phyloP scores from a whole-genome alignment of 2,888 invertebrate species.

The Phaedon cochleariae region DNA sequence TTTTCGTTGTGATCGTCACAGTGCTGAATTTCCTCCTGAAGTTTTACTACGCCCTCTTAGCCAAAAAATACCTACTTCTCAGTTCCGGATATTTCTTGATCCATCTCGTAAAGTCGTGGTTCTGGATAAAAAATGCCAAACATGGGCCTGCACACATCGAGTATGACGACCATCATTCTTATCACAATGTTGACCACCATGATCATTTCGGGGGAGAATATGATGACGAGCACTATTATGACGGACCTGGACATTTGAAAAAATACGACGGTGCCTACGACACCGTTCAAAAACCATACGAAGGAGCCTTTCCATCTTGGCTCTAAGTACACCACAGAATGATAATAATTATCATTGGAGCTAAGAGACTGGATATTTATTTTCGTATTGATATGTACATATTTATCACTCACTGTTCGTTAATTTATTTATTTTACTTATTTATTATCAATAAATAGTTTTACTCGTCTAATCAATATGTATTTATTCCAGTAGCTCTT shows the following conservation, averaged over 20 bases:
- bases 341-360: too few species aligned
- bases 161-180: constrained; percentile 40
- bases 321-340: too few species aligned
- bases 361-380: too few species aligned
- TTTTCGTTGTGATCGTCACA: constrained; percentile 74
- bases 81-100: constrained; percentile 56
- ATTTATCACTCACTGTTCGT: too few species aligned
- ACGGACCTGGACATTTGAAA: neutral
- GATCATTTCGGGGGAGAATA: constrained; percentile 18
- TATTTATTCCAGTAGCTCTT: too few species aligned
- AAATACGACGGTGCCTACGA: neutral
- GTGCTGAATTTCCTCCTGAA: constrained; percentile 76
- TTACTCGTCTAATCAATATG: too few species aligned
- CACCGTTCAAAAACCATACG: neutral
- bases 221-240: neutral
- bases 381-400: too few species aligned
- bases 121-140: constrained; percentile 74
- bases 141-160: constrained; percentile 45
- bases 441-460: too few species aligned
- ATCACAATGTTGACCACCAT: constrained; percentile 24
- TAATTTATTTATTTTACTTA: too few species aligned
- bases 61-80: constrained; percentile 80
- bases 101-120: constrained; percentile 76
- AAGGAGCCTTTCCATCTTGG: neutral
- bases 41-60: constrained; percentile 74